phyloP scores from a whole-genome alignment of 2,888 invertebrate genomes.

The Cryptus armator region DNA sequence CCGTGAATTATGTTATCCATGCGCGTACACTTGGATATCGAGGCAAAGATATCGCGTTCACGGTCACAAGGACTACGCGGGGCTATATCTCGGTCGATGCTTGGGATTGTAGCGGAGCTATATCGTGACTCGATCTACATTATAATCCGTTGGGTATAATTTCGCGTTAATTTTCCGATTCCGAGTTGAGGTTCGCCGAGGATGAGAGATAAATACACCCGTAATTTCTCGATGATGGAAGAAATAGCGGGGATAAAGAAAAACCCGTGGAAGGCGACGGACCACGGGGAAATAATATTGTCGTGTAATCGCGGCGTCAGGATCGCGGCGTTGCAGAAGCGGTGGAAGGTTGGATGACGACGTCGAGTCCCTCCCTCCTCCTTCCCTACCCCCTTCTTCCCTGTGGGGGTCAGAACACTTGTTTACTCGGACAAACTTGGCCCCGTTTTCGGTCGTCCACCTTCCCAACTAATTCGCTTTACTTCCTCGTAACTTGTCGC shows the following conservation, averaged over 20 bases:
- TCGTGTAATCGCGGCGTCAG: slow-evolving; percentile 1
- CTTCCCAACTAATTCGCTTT: slow-evolving; percentile 81
- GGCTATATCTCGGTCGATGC: slow-evolving; percentile 15
- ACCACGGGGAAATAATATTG: slow-evolving; percentile 10
- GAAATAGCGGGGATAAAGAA: neutral
- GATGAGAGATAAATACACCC: neutral
- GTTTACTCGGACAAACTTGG: slow-evolving; percentile 82
- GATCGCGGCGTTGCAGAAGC: slow-evolving; percentile 57
- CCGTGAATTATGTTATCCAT: slow-evolving; percentile 63
- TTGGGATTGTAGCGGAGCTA: slow-evolving; percentile 24
- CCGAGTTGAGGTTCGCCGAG: neutral
- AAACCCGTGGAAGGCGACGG: neutral
- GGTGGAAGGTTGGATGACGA: slow-evolving; percentile 74
- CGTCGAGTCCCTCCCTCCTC: neutral
- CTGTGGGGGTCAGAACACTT: slow-evolving; percentile 77
- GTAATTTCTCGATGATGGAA: neutral
- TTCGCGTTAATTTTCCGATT: slow-evolving; percentile 55
- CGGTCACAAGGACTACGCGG: slow-evolving; percentile 46
- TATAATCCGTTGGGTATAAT: slow-evolving; percentile 46
- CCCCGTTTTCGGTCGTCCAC: slow-evolving; percentile 84
- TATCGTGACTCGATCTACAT: slow-evolving; percentile 41
- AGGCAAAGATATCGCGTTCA: slow-evolving; percentile 62
- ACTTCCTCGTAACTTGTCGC: slow-evolving; percentile 76
- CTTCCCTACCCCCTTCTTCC: neutral
- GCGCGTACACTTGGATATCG: slow-evolving; percentile 47